Evolutionary conservation across 2,113 vertebrate species (phyloP), one percentile per base, ranked within the genome.

Genomic region (Gasterosteus nipponicus): DNA sequence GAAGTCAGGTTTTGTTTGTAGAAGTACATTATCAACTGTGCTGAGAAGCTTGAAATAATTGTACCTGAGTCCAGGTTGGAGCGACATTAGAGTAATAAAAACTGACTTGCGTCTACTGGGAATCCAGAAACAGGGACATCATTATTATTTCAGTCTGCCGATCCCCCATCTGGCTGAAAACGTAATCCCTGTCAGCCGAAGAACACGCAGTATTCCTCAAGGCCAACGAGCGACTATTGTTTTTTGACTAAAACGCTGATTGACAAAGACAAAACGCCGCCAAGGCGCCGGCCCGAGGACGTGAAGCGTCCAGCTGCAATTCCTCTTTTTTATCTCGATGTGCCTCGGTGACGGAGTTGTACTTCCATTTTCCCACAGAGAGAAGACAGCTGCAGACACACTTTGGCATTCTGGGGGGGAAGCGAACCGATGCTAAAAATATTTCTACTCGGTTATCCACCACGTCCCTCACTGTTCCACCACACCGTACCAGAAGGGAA

Each of bases 71-170:
- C 5, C 15, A n/a, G 41, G 67, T 38, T 5, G 58, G 53, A 14
- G 41, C 46, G 56, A 61, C 73, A 38, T 51, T 18, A 35, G 18
- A 26, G 7, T 51, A 59, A 60, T 39, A 47, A 46, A 53, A 19
- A 67, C 31, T 2, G 62, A 77, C 59, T 35, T 53, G 16, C 0
- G 33, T 65, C 58, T 39, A n/a, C 39, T n/a, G 54, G 56, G 60
- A 57, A 72, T 53, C 51, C 47, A 51, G n/a, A 54, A 60, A 60
- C 42, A 35, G 14, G 8, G 1, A 33, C 62, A 49, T 65, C 59
- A 65, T 69, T 39, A 60, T 64, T 69, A 64, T 80, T 54, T 69
- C 49, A 75, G 31, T 46, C 15, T 19, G 47, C 22, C 9, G 11
- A 35, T 2, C 3, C 22, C n/a, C 33, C 7, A 31, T 53, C 33